Conservation (phyloP, 2,113 vertebrate species). For the Alethe castanea region DNA sequence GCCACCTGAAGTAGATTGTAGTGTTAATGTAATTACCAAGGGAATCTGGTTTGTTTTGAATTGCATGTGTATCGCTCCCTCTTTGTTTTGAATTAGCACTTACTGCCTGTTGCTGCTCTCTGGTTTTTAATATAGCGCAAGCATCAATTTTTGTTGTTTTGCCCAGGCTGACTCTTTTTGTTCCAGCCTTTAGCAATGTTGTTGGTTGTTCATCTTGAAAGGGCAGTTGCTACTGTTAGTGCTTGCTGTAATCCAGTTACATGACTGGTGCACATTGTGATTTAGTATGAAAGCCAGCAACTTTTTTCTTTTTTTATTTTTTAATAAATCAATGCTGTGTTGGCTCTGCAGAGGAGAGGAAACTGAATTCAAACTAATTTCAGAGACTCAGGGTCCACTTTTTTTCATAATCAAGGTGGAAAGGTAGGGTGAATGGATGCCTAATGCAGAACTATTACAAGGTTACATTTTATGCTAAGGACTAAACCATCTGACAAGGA, state of each 20-base stretch:
- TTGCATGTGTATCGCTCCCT: accelerated
- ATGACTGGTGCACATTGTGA: not conserved
- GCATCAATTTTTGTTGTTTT: not conserved
- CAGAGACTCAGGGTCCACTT: not conserved
- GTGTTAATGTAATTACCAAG: not conserved
- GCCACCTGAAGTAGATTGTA: not conserved
- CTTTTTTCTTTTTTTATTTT: not conserved
- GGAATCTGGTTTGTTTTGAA: not conserved
- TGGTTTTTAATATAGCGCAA: not conserved
- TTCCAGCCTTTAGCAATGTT: slow-evolving; percentile 5
- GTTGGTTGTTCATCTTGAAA: slow-evolving; percentile 27
- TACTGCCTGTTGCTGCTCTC: not conserved
- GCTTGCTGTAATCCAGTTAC: slow-evolving; percentile 42
- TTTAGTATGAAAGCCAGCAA: slow-evolving; percentile 37
- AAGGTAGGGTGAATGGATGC: not conserved
- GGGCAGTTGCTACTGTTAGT: not conserved
- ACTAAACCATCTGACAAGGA: not conserved
- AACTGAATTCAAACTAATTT: slow-evolving; percentile 24
- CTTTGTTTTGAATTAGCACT: not conserved
- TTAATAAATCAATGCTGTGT: not conserved
- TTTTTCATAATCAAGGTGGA: not conserved
- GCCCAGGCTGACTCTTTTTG: not conserved
- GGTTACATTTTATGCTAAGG: not conserved
- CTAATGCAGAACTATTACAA: not conserved
- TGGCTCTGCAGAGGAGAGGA: not conserved